phyloP scores from a whole-genome alignment of 2,797 vertebrate genomes.

The Lateolabrax maculatus region DNA sequence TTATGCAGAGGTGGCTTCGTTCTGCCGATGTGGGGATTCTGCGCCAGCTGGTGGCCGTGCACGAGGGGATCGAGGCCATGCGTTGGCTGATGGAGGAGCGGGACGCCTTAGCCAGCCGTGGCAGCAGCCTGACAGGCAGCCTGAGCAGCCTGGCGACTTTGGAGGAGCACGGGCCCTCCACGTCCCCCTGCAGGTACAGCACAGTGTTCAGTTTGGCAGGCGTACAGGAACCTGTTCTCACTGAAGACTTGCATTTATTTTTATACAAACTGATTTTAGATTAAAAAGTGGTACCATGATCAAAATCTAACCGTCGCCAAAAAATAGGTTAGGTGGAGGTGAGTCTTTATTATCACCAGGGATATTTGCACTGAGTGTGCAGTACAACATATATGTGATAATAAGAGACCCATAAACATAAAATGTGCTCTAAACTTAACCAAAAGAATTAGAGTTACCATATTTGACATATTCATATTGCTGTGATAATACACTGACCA shows the following conservation, averaged over 20 bases:
- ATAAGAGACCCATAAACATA: background rate
- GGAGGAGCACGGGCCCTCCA: conserved; percentile 62
- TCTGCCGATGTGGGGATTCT: conserved; percentile 91
- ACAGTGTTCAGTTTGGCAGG: background rate
- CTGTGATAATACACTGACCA: background rate
- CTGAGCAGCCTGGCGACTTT: conserved; percentile 90
- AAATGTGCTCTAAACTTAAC: background rate
- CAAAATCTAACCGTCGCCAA: background rate
- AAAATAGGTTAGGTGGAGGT: background rate
- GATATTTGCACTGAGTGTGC: background rate
- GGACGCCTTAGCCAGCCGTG: conserved; percentile 82
- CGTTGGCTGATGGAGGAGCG: conserved; percentile 92
- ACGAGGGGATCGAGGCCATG: conserved; percentile 92
- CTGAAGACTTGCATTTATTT: background rate
- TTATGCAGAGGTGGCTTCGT: conserved; percentile 87
- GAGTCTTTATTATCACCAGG: background rate
- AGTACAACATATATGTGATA: background rate
- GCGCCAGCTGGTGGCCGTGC: conserved; percentile 90
- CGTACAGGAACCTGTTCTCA: background rate
- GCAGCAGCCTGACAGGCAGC: conserved; percentile 92
- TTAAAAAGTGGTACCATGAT: background rate
- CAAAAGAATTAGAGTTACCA: background rate
- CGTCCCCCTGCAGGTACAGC: conserved; percentile 62
- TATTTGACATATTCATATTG: background rate
- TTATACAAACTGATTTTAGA: background rate